phyloP scores from a whole-genome alignment of 2,888 invertebrate species.

The Lithophane leautieri region DNA sequence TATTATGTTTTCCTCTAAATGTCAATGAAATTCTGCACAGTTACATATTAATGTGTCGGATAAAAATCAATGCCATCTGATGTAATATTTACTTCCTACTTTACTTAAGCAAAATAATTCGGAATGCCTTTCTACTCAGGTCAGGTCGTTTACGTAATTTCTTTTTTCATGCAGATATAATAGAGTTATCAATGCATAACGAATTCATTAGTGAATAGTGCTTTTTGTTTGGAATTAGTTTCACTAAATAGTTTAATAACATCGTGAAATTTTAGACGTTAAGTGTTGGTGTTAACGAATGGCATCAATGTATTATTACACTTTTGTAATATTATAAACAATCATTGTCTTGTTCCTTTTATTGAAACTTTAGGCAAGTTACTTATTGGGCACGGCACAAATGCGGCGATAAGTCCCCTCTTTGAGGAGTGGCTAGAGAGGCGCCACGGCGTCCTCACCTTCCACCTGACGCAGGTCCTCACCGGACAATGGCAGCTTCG shows the following conservation, averaged over 20 bases:
- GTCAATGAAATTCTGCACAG: constrained; percentile 36
- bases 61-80: constrained; percentile 64
- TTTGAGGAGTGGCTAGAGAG: too few species aligned
- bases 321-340: not conserved
- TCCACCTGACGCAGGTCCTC: too few species aligned
- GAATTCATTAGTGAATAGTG: constrained; percentile 19
- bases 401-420: too few species aligned
- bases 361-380: not conserved
- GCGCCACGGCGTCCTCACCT: too few species aligned
- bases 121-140: constrained; percentile 52
- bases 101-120: constrained; percentile 37
- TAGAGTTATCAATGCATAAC: constrained; percentile 30
- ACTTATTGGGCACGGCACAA: too few species aligned
- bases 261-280: not conserved
- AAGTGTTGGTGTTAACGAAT: not conserved
- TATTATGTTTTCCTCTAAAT: constrained; percentile 25
- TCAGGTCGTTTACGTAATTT: constrained; percentile 50
- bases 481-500: too few species aligned
- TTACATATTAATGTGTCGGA: constrained; percentile 33
- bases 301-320: not conserved
- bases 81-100: constrained; percentile 63
- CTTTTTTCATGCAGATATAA: constrained; percentile 24
- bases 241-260: not conserved
- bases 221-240: constrained; percentile 8
- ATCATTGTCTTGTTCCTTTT: not conserved